A percentile compares a stretch with the other conserved stretches of the same genome.
Conservation (phyloP, 2,888 invertebrate species). For the Diaperis boleti region DNA sequence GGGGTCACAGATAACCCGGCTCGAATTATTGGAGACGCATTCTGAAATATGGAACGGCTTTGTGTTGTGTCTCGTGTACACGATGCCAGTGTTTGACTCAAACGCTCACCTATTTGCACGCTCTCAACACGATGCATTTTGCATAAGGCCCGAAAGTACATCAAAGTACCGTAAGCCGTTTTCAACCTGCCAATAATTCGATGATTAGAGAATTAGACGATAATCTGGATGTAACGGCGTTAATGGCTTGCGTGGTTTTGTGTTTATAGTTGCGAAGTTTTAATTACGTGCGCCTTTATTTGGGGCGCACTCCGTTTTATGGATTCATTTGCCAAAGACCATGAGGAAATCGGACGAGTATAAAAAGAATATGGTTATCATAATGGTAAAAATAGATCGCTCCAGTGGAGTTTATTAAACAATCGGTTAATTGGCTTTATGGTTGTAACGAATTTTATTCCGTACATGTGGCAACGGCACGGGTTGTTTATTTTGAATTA, state of each 20-base stretch:
- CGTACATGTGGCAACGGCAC: too few relatives aligned
- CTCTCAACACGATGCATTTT: slow-evolving; percentile 40
- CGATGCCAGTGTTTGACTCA: slow-evolving; percentile 45
- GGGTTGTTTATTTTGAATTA: too few relatives aligned
- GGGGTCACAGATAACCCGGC: too few relatives aligned
- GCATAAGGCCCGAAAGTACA: slow-evolving; percentile 40
- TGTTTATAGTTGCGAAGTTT: not conserved
- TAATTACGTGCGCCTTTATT: not conserved
- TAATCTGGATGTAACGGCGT: not conserved
- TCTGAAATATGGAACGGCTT: too few relatives aligned
- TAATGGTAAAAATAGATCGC: not conserved
- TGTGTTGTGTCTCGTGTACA: too few relatives aligned
- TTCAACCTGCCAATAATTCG: not conserved
- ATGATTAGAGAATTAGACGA: not conserved
- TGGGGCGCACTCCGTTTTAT: not conserved
- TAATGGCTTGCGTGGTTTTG: not conserved
- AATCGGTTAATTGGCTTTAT: not conserved
- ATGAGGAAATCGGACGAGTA: not conserved
- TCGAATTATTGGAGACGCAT: not conserved
- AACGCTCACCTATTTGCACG: slow-evolving; percentile 48
- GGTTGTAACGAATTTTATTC: not conserved
- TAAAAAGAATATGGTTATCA: not conserved
- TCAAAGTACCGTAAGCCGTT: slow-evolving; percentile 2
- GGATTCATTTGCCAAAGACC: not conserved
- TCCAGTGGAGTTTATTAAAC: not conserved